Base-by-base conservation (phyloP, 2,888 invertebrate species). In the Nymphalis urticae region DNA sequence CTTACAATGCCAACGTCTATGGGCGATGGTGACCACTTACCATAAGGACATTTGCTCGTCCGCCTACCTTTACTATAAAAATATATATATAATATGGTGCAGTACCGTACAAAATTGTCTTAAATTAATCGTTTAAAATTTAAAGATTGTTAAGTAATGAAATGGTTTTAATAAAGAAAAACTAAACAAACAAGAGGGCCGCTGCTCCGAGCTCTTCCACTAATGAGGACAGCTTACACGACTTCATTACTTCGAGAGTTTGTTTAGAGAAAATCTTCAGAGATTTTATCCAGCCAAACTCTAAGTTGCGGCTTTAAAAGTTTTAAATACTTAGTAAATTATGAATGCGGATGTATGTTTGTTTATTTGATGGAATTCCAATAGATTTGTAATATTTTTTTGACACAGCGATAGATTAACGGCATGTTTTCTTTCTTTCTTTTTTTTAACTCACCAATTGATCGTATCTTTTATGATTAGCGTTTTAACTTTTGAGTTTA, bases 181-280 rank as follows among this genome's bases (percentile, higher is more conserved):
- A 56, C 54, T 56, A 17, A 32, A 32, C 54, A 56, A 56, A 56
- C 54, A 56, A 56, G 32, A 24, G 42, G 13, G 42, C 42, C 42
- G 42, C 42, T 42, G 27, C 54, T 32, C 17, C 54, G 32, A 56
- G 54, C 54, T 56, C 54, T 56, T 32, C 8, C 54, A 32, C 54
- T 56, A 56, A 56, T 56, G 54, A 56, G 54, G 27, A 56, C 27
- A 17, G 54, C 53, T 53, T 42, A 17, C 54, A 27, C 27, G 54
- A 17, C 54, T 56, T 56, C 54, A 27, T 56, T 56, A 56, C 54
- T 17, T 27, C 32, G 54, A 56, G 54, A 24, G 54, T 56, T 53
- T 53, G 24, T 27, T 56, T 27, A 56, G 54, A 56, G 27, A 56
- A 27, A 27, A 27, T 32, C 54, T 56, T 54, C 27, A 16, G 27